phyloP scores from a whole-genome alignment of 1,140 invertebrate species.

The Tigriopus japonicus region DNA sequence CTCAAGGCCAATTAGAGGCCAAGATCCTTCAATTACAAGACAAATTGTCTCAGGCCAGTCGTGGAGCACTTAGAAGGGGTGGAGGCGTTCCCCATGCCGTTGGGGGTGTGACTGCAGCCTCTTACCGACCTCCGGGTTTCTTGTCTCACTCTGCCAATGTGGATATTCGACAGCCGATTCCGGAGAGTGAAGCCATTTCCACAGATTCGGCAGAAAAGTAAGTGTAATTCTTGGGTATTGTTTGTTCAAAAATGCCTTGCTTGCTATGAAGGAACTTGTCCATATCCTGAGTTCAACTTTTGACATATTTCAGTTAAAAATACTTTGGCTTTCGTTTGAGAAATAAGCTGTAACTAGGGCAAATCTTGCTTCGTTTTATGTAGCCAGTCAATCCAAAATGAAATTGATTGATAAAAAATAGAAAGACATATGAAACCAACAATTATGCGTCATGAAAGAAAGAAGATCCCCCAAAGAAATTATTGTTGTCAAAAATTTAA shows the following conservation, averaged over 20 bases:
- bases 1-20: not conserved
- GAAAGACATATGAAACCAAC: no score
- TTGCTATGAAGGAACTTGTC: not conserved
- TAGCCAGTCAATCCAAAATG: no score
- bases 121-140: not conserved
- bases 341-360: no score
- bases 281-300: not conserved
- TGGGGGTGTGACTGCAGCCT: not conserved
- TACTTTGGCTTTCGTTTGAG: no score
- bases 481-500: no score
- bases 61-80: not conserved
- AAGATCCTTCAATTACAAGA: not conserved
- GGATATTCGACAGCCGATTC: not conserved
- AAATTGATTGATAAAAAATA: no score
- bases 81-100: not conserved
- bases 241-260: not conserved
- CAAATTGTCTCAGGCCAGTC: not conserved
- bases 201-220: not conserved
- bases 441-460: no score
- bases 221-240: not conserved
- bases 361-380: no score
- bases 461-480: no score
- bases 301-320: no score
- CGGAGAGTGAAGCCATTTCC: not conserved
- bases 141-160: not conserved